Base-by-base conservation (phyloP, 2,113 vertebrate species). In the Tringa solitaria region DNA sequence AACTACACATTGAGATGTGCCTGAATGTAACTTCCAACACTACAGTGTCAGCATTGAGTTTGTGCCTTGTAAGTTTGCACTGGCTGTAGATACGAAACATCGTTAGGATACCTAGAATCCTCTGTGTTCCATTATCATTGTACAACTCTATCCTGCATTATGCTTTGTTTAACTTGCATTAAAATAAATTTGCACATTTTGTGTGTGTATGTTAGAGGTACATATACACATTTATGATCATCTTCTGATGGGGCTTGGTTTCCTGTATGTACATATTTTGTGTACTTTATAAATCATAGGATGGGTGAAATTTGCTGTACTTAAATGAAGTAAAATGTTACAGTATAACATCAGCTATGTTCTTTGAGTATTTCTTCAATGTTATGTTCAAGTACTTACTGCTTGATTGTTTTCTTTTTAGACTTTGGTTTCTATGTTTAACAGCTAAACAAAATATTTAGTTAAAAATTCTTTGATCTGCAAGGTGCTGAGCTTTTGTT, bases 11-110 rank as follows among this genome's bases (percentile, higher is more conserved):
- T 76, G 90, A 95, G 32, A 81, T 90, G 87, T 97, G 96, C 91
- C 94, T 97, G 95, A 95, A 94, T 95, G 84, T 94, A 84, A 92
- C 51, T 96, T 89, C 67, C 15, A 95, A 94, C 77, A 93, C 90
- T 76, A 84, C 30, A 74, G 70, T 86, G 91, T 95, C 96, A 93
- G 96, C 96, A 85, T 73, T 95, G 92, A 97, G 96, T 93, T 96
- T 96, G 98, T 98, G 98, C 98, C 98, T 98, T 98, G 94, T 96
- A 94, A 90, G 86, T 97, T 95, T 98, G 97, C 96, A 90, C 97
- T 95, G 95, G 93, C 89, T 97, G 51, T 95, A 96, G 89, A 57
- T 88, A 90, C 2, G 14, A 84, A 95, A 85, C 75, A 68, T 78
- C 75, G 45, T 78, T 84, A 48, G 84, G 72, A 54, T 94, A 79